phyloP scores from a whole-genome alignment of 2,888 invertebrate genomes.

The Ectemnius lituratus region DNA sequence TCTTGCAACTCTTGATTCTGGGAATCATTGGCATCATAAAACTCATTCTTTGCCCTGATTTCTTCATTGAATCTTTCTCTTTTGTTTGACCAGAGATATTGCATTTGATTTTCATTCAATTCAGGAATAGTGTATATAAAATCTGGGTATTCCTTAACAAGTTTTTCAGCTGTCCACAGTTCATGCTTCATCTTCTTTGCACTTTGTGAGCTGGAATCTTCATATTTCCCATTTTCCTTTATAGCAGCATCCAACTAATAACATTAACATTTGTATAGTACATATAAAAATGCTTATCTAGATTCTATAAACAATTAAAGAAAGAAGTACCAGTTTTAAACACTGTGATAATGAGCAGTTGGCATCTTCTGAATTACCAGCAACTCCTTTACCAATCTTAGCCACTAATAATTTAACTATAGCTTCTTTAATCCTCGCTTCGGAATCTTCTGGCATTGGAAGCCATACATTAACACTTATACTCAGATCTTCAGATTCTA shows the following conservation, averaged over 20 bases:
- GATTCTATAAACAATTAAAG: constrained; percentile 11
- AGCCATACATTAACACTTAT: constrained; percentile 87
- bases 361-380: constrained; percentile 49
- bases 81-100: constrained; percentile 58
- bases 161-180: constrained; percentile 54
- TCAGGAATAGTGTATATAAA: constrained; percentile 49
- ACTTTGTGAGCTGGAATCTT: background rate
- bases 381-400: constrained; percentile 62
- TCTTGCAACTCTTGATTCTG: constrained; percentile 56
- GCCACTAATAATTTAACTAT: constrained; percentile 71
- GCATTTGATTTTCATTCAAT: constrained; percentile 54
- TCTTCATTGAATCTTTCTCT: constrained; percentile 52
- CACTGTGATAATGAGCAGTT: constrained; percentile 54
- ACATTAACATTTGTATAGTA: constrained; percentile 23
- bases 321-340: constrained; percentile 63
- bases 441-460: constrained; percentile 81
- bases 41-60: background rate
- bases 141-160: constrained; percentile 57
- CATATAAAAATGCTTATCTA: background rate
- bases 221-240: constrained; percentile 52
- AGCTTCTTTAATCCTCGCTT: constrained; percentile 71
- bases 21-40: constrained; percentile 1
- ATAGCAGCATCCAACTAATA: constrained; percentile 64
- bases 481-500: constrained; percentile 82
- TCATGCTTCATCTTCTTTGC: constrained; percentile 28